Conservation (phyloP, 1,140 invertebrate genomes). For the Euura saliciscinereae region DNA sequence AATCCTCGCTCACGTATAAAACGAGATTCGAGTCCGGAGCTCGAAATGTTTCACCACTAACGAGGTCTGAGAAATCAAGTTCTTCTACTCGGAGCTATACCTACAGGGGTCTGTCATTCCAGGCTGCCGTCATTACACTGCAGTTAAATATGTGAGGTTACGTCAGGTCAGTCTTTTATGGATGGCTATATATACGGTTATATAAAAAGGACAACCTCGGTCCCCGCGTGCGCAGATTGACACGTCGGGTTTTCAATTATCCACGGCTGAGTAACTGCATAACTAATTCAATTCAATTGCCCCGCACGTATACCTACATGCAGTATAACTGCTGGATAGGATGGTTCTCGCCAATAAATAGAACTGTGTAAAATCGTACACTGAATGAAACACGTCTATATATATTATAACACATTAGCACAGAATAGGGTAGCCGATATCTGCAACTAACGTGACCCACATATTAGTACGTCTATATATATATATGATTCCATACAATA, state of each 20-base stretch:
- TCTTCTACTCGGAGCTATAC: neutral
- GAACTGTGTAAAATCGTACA: too few species aligned
- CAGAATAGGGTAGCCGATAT: neutral
- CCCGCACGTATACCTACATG: slow-evolving; percentile 23
- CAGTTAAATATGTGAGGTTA: slow-evolving; percentile 7
- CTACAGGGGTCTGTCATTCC: neutral
- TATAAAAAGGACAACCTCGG: neutral
- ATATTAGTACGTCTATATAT: neutral
- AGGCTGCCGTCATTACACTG: neutral
- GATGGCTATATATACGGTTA: neutral
- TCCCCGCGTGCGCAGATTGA: slow-evolving; percentile 5
- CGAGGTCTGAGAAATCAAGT: neutral
- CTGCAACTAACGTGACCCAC: slow-evolving; percentile 8
- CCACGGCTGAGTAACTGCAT: slow-evolving; percentile 49
- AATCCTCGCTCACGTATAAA: too few species aligned
- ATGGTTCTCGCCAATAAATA: neutral
- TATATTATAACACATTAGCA: neutral
- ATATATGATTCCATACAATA: neutral
- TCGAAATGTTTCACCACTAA: too few species aligned
- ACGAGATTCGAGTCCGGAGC: too few species aligned
- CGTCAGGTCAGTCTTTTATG: neutral
- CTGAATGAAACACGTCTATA: neutral
- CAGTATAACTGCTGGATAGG: too few species aligned
- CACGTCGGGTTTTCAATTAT: slow-evolving; percentile 36
- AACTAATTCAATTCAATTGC: slow-evolving; percentile 51